These are phyloP conservation scores for Catocala sponsa DNA, from an alignment of 2,888 invertebrate genomes.

Conservation along the genomic window DNA sequence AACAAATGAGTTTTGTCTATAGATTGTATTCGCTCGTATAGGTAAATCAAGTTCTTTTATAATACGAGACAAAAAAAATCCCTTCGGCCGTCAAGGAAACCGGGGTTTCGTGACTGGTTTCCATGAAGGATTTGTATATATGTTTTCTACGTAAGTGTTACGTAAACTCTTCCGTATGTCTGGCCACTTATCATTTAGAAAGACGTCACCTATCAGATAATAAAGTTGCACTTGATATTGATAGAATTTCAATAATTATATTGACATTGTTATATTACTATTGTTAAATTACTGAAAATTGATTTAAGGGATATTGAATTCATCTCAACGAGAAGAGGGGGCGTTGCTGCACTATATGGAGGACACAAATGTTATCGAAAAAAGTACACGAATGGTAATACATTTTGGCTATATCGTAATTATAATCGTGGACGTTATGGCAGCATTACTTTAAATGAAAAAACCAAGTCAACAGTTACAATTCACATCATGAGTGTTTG, in stretches of 20 bases:
- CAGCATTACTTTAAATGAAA: constrained; percentile 10
- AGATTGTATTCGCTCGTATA: too few species aligned
- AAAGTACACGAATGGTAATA: not conserved
- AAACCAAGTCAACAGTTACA: constrained; percentile 6
- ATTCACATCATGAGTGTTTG: constrained; percentile 10
- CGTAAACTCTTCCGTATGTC: too few species aligned
- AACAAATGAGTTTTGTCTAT: too few species aligned
- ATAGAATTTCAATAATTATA: not conserved
- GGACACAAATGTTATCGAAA: constrained; percentile 2
- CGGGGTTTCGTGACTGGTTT: not conserved
- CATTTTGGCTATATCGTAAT: constrained; percentile 6
- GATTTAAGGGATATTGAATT: constrained; percentile 1
- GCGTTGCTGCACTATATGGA: too few species aligned
- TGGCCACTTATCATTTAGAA: too few species aligned
- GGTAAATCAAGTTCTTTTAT: too few species aligned
- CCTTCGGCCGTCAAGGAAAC: too few species aligned
- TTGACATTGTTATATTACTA: not conserved
- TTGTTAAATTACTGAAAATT: not conserved
- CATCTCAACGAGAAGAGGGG: constrained; percentile 9
- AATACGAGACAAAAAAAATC: too few species aligned
- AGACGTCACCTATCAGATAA: too few species aligned
- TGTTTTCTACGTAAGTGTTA: too few species aligned
- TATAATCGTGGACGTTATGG: constrained; percentile 2
- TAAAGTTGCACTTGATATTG: too few species aligned
- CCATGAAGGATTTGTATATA: too few species aligned